A percentile compares a stretch with the other conserved stretches of the same genome.
Conservation (phyloP, 2,797 vertebrate species). For the Remorina albescens region DNA sequence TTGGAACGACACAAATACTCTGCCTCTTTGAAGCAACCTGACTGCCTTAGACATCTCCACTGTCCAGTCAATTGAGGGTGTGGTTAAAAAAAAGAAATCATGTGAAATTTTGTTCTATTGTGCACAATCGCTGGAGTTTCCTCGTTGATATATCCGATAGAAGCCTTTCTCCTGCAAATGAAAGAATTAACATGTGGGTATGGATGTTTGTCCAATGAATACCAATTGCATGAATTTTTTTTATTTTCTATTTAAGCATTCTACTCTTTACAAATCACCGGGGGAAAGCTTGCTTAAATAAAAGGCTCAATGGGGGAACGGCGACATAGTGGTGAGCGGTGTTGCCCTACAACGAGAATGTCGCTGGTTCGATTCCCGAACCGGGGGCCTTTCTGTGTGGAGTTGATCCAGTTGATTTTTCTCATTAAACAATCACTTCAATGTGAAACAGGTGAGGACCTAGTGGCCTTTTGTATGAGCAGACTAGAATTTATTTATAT, state of each 20-base stretch:
- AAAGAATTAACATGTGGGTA: constrained; percentile 21
- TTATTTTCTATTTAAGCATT: constrained; percentile 37
- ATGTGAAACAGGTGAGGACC: too few relatives aligned
- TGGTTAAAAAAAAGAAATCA: not conserved
- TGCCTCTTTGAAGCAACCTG: constrained; percentile 33
- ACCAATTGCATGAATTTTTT: constrained; percentile 37
- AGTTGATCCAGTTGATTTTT: too few relatives aligned
- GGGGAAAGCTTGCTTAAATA: constrained; percentile 21
- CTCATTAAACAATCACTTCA: too few relatives aligned
- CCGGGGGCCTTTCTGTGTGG: too few relatives aligned
- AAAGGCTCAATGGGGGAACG: too few relatives aligned
- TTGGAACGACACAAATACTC: constrained; percentile 29
- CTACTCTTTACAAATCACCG: constrained; percentile 17
- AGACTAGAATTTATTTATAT: too few relatives aligned
- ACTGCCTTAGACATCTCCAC: constrained; percentile 18
- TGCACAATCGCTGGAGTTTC: constrained; percentile 33
- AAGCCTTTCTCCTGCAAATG: constrained; percentile 43
- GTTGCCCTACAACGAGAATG: too few relatives aligned
- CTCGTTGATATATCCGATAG: constrained; percentile 45
- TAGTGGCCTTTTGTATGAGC: too few relatives aligned
- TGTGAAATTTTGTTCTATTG: constrained; percentile 29
- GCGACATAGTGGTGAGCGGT: too few relatives aligned
- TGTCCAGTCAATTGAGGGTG: constrained; percentile 59
- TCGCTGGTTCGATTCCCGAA: too few relatives aligned
- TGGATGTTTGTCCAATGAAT: constrained; percentile 15